A percentile compares a stretch with the other conserved stretches of the same genome.
Conservation (phyloP, 2,888 invertebrate species). For the Herminia tarsipennalis region DNA sequence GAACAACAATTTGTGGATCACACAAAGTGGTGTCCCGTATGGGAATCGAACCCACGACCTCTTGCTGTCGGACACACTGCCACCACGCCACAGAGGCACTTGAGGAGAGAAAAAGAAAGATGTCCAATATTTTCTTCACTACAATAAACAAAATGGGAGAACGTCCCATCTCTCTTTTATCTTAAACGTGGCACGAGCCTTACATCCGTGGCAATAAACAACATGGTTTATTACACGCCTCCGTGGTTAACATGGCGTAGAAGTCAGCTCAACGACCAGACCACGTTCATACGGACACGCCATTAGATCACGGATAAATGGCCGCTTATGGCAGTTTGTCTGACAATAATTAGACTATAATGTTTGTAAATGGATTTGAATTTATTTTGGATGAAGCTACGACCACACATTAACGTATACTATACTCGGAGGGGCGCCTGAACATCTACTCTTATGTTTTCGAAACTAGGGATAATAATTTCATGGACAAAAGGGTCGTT, state of each 20-base stretch:
- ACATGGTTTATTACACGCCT: constrained; percentile 52
- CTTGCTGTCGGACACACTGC: too few relatives aligned
- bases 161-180: constrained; percentile 14
- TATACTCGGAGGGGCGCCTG: too few relatives aligned
- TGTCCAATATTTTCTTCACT: background rate
- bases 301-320: constrained; percentile 2
- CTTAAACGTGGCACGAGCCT: constrained; percentile 17
- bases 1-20: too few relatives aligned
- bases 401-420: background rate
- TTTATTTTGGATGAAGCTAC: background rate
- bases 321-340: background rate
- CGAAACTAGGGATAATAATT: too few relatives aligned
- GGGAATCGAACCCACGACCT: too few relatives aligned
- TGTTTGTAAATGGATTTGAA: background rate
- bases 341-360: background rate
- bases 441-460: too few relatives aligned
- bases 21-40: too few relatives aligned
- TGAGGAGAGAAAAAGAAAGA: too few relatives aligned
- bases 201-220: constrained; percentile 53
- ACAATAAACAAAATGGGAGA: background rate
- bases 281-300: background rate
- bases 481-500: too few relatives aligned
- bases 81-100: too few relatives aligned
- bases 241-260: constrained; percentile 39
- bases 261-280: constrained; percentile 13